A percentile compares a stretch with the other conserved stretches of the same genome.
Evolutionary conservation across 2,888 invertebrate genomes (phyloP).

Genomic region (Diplazon laetatorius): DNA sequence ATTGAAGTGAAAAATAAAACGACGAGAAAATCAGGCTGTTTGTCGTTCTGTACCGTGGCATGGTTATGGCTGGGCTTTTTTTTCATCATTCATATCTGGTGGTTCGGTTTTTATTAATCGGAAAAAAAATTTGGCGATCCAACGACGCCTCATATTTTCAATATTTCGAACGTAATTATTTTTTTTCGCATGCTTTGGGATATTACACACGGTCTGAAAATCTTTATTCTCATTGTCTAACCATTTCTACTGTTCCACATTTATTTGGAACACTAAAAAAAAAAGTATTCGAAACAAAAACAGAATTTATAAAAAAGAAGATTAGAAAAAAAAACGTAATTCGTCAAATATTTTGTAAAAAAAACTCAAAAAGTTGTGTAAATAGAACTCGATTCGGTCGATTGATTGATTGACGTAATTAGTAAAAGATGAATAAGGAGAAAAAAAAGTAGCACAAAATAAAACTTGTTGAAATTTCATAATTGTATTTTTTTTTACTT

Average conservation of each 20-base stretch:
- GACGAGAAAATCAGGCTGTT: conserved; percentile 26
- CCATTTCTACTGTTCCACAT: conserved; percentile 23
- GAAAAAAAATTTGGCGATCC: conserved; percentile 10
- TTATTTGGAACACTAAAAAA: too few species aligned
- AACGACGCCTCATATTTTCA: neutral
- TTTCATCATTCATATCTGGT: conserved; percentile 61
- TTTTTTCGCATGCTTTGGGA: too few species aligned
- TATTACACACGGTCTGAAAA: conserved; percentile 29
- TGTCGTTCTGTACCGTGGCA: conserved; percentile 77
- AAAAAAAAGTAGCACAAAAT: neutral
- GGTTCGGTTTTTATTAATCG: conserved; percentile 39
- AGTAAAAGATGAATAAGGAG: too few species aligned
- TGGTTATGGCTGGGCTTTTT: conserved; percentile 68
- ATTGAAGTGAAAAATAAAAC: neutral
- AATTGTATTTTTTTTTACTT: too few species aligned
- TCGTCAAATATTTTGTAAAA: too few species aligned
- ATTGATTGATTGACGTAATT: too few species aligned
- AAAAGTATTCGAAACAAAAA: too few species aligned
- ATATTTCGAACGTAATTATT: too few species aligned
- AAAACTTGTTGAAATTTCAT: conserved; percentile 51
- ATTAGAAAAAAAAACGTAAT: too few species aligned
- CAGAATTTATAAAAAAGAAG: too few species aligned
- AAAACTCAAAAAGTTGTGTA: conserved; percentile 9
- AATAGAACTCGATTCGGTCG: too few species aligned
- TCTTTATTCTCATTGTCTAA: conserved; percentile 6